These are phyloP conservation scores for Troides aeacus DNA, from an alignment of 2,888 invertebrate species.

Conservation along the genomic window DNA sequence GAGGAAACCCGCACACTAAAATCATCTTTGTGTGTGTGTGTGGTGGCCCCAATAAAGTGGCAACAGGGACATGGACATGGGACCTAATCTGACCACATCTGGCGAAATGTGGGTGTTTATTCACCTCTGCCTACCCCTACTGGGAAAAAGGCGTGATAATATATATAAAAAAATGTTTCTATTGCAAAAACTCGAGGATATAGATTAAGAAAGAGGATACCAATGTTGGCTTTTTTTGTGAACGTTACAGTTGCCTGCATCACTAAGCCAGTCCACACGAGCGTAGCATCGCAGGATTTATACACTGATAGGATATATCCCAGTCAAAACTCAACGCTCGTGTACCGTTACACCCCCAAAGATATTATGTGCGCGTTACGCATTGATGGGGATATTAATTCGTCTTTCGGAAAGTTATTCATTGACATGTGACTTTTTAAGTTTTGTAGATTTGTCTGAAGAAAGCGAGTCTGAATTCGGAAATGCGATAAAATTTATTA, in stretches of 20 bases:
- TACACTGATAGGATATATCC: conserved; percentile 50
- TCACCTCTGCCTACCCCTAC: too few species aligned
- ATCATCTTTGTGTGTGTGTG: too few species aligned
- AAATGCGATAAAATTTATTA: not conserved
- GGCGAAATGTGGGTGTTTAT: too few species aligned
- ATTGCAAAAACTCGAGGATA: not conserved
- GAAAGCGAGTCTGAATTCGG: not conserved
- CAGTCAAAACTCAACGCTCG: conserved; percentile 55
- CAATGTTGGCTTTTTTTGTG: conserved; percentile 35
- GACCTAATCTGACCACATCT: too few species aligned
- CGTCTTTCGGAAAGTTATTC: conserved; percentile 31
- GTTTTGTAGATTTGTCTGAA: not conserved
- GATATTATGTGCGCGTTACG: conserved; percentile 40
- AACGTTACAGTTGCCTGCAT: conserved; percentile 37
- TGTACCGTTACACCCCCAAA: conserved; percentile 51
- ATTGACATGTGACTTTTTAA: not conserved
- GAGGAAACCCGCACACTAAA: too few species aligned
- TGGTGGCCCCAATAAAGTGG: too few species aligned
- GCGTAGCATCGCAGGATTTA: conserved; percentile 64
- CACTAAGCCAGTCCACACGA: conserved; percentile 54
- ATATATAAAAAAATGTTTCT: not conserved
- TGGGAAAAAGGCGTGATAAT: too few species aligned
- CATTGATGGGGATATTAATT: conserved; percentile 69
- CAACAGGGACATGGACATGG: too few species aligned
- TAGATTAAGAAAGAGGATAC: not conserved